Percentiles rank a stretch among this genome's conserved stretches.
Conservation (phyloP, 1,140 invertebrate genomes). For the Aporrectodea caliginosa region DNA sequence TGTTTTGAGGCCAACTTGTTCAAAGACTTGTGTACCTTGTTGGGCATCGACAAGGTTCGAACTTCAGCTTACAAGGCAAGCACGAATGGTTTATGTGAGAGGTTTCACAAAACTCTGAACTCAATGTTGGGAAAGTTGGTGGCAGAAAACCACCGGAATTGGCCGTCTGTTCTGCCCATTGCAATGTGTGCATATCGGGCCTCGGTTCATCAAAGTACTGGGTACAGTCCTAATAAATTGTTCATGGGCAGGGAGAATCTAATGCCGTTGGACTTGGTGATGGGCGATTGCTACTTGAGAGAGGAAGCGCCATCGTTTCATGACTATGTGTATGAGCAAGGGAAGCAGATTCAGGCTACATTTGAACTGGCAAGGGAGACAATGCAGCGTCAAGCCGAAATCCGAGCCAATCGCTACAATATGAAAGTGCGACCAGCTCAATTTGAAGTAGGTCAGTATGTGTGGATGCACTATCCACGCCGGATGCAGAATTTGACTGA, state of each 20-base stretch:
- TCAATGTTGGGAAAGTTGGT: conserved; percentile 21
- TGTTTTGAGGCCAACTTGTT: conserved; percentile 38
- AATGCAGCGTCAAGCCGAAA: background rate
- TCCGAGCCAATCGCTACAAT: background rate
- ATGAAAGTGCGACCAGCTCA: background rate
- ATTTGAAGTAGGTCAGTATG: background rate
- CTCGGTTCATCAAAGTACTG: background rate
- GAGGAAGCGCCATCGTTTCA: background rate
- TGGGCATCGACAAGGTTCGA: conserved; percentile 35
- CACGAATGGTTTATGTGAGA: conserved; percentile 36
- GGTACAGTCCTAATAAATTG: background rate
- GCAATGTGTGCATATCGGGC: background rate
- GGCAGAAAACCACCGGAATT: background rate
- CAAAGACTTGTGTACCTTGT: conserved; percentile 35
- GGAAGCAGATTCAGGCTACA: background rate
- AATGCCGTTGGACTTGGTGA: background rate
- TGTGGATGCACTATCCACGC: background rate
- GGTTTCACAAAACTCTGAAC: conserved; percentile 20
- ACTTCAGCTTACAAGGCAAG: conserved; percentile 38
- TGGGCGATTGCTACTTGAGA: background rate
- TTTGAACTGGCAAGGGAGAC: background rate
- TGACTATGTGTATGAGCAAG: background rate
- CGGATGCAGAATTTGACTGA: background rate
- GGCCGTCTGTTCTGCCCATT: background rate
- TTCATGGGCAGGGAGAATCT: background rate